Percentiles rank a stretch among this genome's conserved stretches.
phyloP scores from a whole-genome alignment of 2,113 vertebrate species.

The Anoura caudifer region DNA sequence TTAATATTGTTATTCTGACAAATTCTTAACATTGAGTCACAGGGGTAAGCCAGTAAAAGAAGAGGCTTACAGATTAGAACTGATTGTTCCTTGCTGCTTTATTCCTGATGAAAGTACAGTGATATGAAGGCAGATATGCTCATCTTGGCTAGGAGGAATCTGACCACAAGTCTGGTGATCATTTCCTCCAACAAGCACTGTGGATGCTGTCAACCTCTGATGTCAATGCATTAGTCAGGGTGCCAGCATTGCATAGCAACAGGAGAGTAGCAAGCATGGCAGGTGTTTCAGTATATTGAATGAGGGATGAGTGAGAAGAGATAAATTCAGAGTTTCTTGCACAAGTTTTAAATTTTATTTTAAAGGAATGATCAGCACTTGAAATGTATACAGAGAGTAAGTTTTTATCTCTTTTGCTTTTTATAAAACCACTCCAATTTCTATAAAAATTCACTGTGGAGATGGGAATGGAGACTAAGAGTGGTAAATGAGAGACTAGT shows the following conservation, averaged over 20 bases:
- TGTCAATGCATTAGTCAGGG: not conserved
- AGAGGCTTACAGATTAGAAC: not conserved
- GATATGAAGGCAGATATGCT: not conserved
- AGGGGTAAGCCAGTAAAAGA: not conserved
- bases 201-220: not conserved
- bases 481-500: not conserved
- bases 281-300: not conserved
- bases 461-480: not conserved
- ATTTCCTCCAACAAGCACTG: not conserved
- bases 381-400: not conserved
- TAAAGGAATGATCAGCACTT: not conserved
- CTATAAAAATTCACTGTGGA: not conserved
- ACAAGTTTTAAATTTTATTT: not conserved
- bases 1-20: not conserved
- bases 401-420: not conserved
- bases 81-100: not conserved
- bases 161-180: too few species aligned
- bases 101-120: not conserved
- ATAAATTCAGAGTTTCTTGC: not conserved
- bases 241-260: not conserved
- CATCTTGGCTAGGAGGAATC: not conserved
- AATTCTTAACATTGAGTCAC: not conserved
- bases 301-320: not conserved
- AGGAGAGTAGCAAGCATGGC: not conserved
- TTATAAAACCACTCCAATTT: not conserved